These are phyloP conservation scores for Pionites leucogaster DNA, from an alignment of 2,113 vertebrate species.

Conservation along the genomic window DNA sequence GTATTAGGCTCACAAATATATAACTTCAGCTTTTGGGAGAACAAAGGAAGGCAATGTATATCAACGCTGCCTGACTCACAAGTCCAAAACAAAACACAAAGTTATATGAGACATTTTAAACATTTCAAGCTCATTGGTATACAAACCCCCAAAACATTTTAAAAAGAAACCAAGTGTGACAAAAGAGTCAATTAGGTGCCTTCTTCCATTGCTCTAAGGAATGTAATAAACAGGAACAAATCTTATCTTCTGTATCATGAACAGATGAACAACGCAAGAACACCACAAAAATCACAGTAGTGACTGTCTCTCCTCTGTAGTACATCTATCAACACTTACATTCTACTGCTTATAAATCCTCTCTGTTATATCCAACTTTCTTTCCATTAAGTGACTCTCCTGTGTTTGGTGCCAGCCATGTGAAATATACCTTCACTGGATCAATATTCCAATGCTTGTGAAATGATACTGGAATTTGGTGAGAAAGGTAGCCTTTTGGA, in stretches of 20 bases:
- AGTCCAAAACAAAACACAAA: not conserved
- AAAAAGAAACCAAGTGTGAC: not conserved
- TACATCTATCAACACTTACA: not conserved
- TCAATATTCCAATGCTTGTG: slow-evolving; percentile 99
- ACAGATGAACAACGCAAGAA: not conserved
- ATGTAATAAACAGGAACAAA: not conserved
- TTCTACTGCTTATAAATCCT: slow-evolving; percentile 80
- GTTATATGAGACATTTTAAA: not conserved
- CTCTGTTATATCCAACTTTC: slow-evolving; percentile 64
- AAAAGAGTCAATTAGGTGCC: not conserved
- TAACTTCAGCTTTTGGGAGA: not conserved
- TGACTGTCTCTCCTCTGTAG: not conserved
- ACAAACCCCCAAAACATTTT: not conserved
- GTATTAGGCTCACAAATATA: not conserved
- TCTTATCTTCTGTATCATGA: not conserved
- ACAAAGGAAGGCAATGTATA: not conserved
- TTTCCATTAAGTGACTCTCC: slow-evolving; percentile 56
- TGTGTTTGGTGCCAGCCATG: slow-evolving; percentile 82
- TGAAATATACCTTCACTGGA: slow-evolving; percentile 88
- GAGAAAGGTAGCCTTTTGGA: slow-evolving; percentile 86
- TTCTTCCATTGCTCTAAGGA: not conserved
- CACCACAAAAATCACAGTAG: not conserved
- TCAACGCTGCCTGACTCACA: not conserved
- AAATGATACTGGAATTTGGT: slow-evolving; percentile 96
- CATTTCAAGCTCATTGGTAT: not conserved